Evolutionary conservation across 2,888 invertebrate species (phyloP), one percentile per base, ranked within the genome.

Genomic region (Hylaea fasciaria): DNA sequence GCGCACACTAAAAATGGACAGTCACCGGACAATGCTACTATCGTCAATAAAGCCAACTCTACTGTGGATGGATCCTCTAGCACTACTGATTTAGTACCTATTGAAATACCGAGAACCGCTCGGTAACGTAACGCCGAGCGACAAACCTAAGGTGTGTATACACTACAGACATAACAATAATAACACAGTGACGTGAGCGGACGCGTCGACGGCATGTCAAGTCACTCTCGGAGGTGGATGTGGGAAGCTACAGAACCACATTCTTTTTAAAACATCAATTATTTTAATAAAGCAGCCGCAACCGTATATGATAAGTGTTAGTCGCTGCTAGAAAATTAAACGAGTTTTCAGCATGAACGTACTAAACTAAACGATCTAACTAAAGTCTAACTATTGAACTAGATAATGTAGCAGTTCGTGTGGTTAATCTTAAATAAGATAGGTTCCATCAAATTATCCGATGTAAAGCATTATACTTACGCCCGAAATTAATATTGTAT

Each of bases 51-150:
- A 32, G 9, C 3, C 14, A 43, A 43, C 17, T 9, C 17, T 11
- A 17, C 40, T 35, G 40, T 41, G 41, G 47, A 12, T 32, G 39
- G 48, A 41, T 41, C 58, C 50, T 61, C 22, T 5, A 22, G 22
- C 22, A 22, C 57, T 60, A 49, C 56, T 57, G 35, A 58, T 60
- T 64, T 57, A 55, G 67, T 65, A 22, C 22, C 5, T 22, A 68
- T 65, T 61, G 45, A 63, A 66, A 70, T 72, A 72, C 71, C 57
- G 22, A 65, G 70, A 71, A 74, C 28, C 58, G 55, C 64, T 69
- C 44, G 46, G 63, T 60, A 58, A 70, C 45, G 47, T 12, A 47
- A 70, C 54, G 52, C 62, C 46, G 48, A 56, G 51, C 45, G 54
- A 14, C 45, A 50, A 53, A 39, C 3, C 16, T 55, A 65, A 57